Evolutionary conservation across 1,140 invertebrate species (phyloP).

Genomic region (Drosophila busckii): DNA sequence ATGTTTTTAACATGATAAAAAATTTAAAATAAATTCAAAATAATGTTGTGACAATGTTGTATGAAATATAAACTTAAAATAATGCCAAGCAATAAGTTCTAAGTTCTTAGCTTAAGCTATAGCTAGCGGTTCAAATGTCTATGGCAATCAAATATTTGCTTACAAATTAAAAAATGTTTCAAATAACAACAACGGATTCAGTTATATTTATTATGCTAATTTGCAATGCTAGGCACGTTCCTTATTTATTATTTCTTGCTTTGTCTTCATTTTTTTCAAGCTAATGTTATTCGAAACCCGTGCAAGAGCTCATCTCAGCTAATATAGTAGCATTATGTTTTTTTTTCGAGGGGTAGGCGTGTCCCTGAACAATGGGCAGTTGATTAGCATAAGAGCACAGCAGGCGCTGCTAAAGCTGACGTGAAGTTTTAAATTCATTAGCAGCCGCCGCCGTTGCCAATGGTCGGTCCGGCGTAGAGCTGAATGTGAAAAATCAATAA

Average conservation of each 20-base stretch:
- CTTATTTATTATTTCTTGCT: slow-evolving; percentile 11
- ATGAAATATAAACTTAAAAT: slow-evolving; percentile 1
- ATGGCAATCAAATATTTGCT: slow-evolving; percentile 9
- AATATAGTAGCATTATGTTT: slow-evolving; percentile 15
- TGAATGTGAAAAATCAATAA: slow-evolving; percentile 33
- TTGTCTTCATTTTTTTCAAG: slow-evolving; percentile 10
- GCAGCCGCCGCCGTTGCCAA: too few species aligned
- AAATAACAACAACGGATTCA: slow-evolving; percentile 8
- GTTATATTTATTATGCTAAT: slow-evolving; percentile 51
- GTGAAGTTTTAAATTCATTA: too few species aligned
- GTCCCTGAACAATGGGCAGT: too few species aligned
- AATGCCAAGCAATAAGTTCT: slow-evolving; percentile 6
- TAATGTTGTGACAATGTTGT: too few species aligned
- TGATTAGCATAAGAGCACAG: too few species aligned
- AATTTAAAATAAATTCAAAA: slow-evolving; percentile 2
- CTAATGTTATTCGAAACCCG: slow-evolving; percentile 47
- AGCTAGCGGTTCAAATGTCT: neutral
- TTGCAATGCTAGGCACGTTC: slow-evolving; percentile 53
- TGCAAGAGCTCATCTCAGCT: slow-evolving; percentile 13
- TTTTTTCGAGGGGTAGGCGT: slow-evolving; percentile 55
- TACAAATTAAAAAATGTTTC: slow-evolving; percentile 4
- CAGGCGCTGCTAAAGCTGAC: too few species aligned
- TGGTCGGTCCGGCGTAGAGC: too few species aligned
- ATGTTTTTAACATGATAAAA: slow-evolving; percentile 30
- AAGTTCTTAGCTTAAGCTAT: too few species aligned